A percentile compares a stretch with the other conserved stretches of the same genome.
These are phyloP conservation scores for Calosoma granatense DNA, from an alignment of 1,140 invertebrate genomes.

Conservation along the genomic window DNA sequence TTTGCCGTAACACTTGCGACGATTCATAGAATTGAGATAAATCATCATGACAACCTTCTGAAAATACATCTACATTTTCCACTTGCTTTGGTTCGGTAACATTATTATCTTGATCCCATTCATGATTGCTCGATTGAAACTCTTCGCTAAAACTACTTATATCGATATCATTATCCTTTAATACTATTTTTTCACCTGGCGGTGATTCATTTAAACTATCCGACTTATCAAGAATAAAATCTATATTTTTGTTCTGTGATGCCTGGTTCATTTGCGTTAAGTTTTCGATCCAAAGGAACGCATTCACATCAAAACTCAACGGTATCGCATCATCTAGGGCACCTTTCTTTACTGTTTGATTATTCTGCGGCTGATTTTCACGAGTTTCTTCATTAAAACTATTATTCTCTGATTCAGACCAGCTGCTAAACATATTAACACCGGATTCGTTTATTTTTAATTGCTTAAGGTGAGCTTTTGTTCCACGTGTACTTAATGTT, in stretches of 20 bases:
- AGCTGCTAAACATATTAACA: neutral
- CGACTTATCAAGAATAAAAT: neutral
- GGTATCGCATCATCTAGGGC: neutral
- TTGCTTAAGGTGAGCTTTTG: neutral
- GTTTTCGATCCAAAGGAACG: neutral
- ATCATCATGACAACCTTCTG: neutral
- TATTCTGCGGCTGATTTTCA: too few relatives aligned
- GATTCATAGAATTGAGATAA: constrained; percentile 1
- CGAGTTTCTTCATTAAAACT: too few relatives aligned
- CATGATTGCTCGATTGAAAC: neutral
- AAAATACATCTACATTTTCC: too few relatives aligned
- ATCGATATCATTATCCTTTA: neutral
- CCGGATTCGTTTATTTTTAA: neutral
- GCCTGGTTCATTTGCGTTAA: neutral
- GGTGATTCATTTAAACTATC: neutral
- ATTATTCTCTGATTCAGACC: neutral
- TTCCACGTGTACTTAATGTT: neutral
- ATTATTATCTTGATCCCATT: neutral
- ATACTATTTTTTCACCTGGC: neutral
- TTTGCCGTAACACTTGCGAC: neutral
- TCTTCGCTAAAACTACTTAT: neutral
- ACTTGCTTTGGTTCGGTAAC: too few relatives aligned
- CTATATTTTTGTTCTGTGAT: neutral
- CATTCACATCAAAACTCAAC: neutral
- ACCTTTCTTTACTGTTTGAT: too few relatives aligned